These are phyloP conservation scores for Sebastes miniatus DNA, from an alignment of 2,797 vertebrate species.

Conservation along the genomic window DNA sequence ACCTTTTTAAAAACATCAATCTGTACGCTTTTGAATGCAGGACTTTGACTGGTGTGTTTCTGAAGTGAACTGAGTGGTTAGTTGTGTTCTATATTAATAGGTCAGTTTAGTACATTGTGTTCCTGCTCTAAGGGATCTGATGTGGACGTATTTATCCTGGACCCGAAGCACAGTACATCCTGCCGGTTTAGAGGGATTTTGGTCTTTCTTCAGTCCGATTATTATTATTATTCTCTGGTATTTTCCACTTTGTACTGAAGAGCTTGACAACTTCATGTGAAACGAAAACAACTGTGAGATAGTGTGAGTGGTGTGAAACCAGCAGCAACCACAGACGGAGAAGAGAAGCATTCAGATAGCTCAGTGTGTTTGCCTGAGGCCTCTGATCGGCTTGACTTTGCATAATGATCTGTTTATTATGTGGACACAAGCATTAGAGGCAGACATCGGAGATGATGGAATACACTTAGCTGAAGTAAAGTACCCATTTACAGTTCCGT, in stretches of 20 bases:
- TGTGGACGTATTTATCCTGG: not conserved
- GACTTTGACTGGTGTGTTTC: not conserved
- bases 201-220: not conserved
- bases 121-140: not conserved
- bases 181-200: not conserved
- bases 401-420: not conserved
- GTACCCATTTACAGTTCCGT: not conserved
- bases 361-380: not conserved
- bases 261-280: too few species aligned
- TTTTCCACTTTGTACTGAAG: too few species aligned
- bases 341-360: not conserved
- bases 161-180: not conserved
- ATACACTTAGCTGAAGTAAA: not conserved
- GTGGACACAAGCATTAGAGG: not conserved
- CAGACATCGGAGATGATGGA: not conserved
- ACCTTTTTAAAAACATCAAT: not conserved
- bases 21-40: not conserved
- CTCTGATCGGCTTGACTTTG: not conserved
- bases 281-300: slow-evolving; percentile 30
- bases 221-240: too few species aligned
- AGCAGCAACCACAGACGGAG: not conserved
- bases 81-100: not conserved
- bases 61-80: not conserved
- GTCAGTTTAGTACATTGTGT: not conserved
- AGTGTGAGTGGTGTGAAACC: slow-evolving; percentile 30